Conservation (phyloP, 2,113 vertebrate species). For the Hypomesus transpacificus region DNA sequence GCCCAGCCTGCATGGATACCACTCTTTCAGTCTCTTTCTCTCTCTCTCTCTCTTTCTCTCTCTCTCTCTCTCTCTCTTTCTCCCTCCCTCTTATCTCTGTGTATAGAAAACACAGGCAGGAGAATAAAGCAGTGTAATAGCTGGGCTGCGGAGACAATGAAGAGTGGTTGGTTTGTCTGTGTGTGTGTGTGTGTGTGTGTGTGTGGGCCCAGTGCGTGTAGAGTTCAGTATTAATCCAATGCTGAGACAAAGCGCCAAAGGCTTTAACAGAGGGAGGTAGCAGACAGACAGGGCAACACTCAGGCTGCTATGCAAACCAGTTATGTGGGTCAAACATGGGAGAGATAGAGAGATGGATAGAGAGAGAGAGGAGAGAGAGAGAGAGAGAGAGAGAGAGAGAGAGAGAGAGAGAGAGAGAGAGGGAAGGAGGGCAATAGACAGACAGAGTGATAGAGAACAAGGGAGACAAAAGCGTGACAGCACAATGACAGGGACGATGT, state of each 20-base stretch:
- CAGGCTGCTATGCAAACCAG: conserved; percentile 48
- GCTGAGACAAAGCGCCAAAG: conserved; percentile 62
- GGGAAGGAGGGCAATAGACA: not conserved
- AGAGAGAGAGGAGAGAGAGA: conserved; percentile 7
- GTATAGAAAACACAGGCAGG: conserved; percentile 25
- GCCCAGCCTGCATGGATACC: conserved; percentile 50
- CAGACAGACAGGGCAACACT: conserved; percentile 47
- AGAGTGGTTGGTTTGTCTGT: conserved; percentile 30
- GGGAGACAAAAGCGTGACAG: not conserved
- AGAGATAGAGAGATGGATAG: conserved; percentile 27
- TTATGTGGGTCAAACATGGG: conserved; percentile 67
- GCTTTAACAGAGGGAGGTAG: conserved; percentile 57
- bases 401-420: conserved; percentile 28
- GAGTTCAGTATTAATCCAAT: conserved; percentile 61
- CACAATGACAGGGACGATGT: not conserved
- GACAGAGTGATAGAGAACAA: not conserved
- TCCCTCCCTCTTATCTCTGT: conserved; percentile 34
- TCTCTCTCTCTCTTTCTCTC: not conserved
- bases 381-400: conserved; percentile 42
- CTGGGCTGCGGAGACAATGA: conserved; percentile 47
- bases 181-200: conserved; percentile 39
- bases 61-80: conserved; percentile 22
- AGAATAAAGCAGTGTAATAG: conserved; percentile 30
- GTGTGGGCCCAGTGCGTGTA: conserved; percentile 47
- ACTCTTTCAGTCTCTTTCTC: no score